A percentile compares a stretch with the other conserved stretches of the same genome.
Conservation (phyloP, 2,888 invertebrate genomes). For the Mechanitis mazaeus region DNA sequence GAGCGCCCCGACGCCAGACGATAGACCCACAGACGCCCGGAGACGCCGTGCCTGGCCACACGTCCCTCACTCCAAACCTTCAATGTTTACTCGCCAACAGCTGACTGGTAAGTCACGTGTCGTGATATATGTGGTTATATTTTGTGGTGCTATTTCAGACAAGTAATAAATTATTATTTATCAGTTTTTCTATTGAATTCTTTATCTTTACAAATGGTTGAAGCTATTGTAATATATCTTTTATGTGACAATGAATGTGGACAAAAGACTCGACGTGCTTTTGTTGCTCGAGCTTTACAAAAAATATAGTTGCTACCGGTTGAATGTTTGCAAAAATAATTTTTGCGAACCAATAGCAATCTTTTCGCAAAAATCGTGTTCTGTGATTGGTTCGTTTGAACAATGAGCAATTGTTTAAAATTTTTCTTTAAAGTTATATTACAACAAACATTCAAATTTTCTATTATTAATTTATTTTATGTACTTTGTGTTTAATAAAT, state of each 20-base stretch:
- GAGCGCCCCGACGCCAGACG: constrained; percentile 72
- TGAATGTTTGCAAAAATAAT: constrained; percentile 62
- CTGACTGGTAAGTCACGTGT: constrained; percentile 76
- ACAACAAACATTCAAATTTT: constrained; percentile 19
- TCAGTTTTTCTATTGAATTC: constrained; percentile 57
- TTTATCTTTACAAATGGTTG: constrained; percentile 57
- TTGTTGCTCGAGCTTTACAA: constrained; percentile 49
- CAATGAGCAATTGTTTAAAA: constrained; percentile 52
- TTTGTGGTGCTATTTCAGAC: neutral
- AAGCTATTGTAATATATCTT: constrained; percentile 69
- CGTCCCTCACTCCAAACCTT: constrained; percentile 59
- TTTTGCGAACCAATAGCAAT: constrained; percentile 70
- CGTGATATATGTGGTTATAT: constrained; percentile 30
- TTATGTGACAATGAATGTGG: constrained; percentile 62
- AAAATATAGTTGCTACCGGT: constrained; percentile 57
- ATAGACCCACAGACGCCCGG: constrained; percentile 74
- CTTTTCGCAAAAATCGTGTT: constrained; percentile 45
- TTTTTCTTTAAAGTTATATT: constrained; percentile 19
- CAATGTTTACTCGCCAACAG: constrained; percentile 75
- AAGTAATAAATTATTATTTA: constrained; percentile 59
- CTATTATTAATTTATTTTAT: constrained; percentile 38
- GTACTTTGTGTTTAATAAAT: constrained; percentile 62
- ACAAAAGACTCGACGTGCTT: constrained; percentile 59
- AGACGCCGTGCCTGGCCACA: constrained; percentile 72
- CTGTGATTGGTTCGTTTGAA: constrained; percentile 57